Evolutionary conservation across 2,797 vertebrate species (phyloP).

Genomic region (Alcedo atthis): DNA sequence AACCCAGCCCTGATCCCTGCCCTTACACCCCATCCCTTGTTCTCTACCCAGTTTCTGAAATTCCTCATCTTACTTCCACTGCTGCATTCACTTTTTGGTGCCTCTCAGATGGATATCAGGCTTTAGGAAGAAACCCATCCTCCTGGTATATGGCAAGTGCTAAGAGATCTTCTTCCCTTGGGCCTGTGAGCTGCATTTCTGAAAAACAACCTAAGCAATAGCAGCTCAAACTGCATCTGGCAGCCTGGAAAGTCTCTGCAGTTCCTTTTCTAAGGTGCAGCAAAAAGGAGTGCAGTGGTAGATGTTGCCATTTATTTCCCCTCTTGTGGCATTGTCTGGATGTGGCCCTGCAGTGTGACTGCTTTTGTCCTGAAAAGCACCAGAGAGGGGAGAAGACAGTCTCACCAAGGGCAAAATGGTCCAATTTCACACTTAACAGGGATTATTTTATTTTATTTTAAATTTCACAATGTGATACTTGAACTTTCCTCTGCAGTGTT

Average conservation of each 20-base stretch:
- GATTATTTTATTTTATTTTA: background rate
- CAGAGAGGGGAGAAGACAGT: background rate
- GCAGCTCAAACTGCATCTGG: background rate
- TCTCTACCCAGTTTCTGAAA: background rate
- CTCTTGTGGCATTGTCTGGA: no score
- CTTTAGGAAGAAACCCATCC: background rate
- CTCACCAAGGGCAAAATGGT: background rate
- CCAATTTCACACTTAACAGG: background rate
- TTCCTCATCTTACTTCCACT: background rate
- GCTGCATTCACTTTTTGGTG: background rate
- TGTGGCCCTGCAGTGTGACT: background rate
- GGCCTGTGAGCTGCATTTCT: constrained; percentile 1
- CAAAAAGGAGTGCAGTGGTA: background rate
- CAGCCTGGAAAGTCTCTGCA: background rate
- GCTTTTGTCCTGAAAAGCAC: background rate
- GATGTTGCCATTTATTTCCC: background rate
- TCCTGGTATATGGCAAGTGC: background rate
- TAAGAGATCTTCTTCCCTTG: background rate
- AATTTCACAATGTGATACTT: background rate
- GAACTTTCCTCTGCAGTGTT: background rate
- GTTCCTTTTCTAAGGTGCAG: background rate
- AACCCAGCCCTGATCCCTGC: background rate
- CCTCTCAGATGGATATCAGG: background rate
- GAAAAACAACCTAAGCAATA: background rate
- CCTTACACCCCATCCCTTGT: background rate